Conservation (phyloP, 92 coral and sea anemone genomes). For the Paramuricea clavata region DNA sequence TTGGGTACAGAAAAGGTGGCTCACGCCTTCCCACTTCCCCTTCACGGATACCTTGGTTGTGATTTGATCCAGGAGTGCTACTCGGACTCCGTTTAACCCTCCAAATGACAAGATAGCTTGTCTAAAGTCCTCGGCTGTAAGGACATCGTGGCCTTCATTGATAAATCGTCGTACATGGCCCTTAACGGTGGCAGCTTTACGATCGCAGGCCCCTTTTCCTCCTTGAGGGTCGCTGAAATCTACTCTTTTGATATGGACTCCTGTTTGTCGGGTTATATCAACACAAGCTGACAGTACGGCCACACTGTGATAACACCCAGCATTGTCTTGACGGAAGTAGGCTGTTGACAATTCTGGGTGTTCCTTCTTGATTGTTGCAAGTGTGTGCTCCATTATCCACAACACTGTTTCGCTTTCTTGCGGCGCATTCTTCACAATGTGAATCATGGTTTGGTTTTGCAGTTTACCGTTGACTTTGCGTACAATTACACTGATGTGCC, state of each 20-base stretch:
- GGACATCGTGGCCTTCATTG: conserved; percentile 35
- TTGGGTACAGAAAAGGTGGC: conserved; percentile 46
- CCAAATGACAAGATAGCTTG: background rate
- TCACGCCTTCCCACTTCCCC: conserved; percentile 63
- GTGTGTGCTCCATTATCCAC: conserved; percentile 54
- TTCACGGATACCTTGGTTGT: background rate
- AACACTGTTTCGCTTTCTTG: conserved; percentile 61
- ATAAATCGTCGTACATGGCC: background rate
- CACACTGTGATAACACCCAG: conserved; percentile 60
- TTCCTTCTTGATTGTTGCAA: conserved; percentile 29
- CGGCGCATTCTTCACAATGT: conserved; percentile 40
- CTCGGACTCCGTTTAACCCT: conserved; percentile 17
- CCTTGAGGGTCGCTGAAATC: conserved; percentile 32
- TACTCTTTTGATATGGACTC: background rate
- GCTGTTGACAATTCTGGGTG: conserved; percentile 64
- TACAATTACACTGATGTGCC: conserved; percentile 62
- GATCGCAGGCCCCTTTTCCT: conserved; percentile 19
- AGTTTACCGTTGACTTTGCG: conserved; percentile 33
- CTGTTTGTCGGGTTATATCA: background rate
- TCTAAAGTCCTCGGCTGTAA: background rate
- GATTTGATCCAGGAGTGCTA: background rate
- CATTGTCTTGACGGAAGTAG: conserved; percentile 52
- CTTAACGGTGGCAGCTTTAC: conserved; percentile 3
- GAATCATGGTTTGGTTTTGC: conserved; percentile 56
- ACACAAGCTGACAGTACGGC: conserved; percentile 37